phyloP scores from a whole-genome alignment of 2,888 invertebrate species.

The Plagodis pulveraria region DNA sequence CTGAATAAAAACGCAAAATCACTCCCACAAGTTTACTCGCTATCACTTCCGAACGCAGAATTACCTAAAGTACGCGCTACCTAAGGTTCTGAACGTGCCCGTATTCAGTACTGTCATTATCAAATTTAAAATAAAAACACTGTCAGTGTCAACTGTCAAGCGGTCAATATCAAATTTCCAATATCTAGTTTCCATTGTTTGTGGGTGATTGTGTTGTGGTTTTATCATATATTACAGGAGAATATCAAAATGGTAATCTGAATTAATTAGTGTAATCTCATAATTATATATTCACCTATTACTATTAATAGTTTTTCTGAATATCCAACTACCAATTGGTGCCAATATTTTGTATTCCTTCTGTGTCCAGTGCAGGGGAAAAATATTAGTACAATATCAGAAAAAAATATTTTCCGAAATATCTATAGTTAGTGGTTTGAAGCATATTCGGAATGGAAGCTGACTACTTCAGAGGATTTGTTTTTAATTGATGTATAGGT shows the following conservation, averaged over 20 bases:
- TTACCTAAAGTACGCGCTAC: too few species aligned
- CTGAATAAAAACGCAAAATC: too few species aligned
- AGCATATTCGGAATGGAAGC: constrained; percentile 43
- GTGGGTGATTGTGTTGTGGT: constrained; percentile 1
- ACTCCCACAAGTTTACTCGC: too few species aligned
- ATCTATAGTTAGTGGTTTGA: constrained; percentile 16
- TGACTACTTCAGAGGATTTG: not conserved
- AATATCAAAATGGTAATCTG: constrained; percentile 73
- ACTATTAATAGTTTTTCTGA: not conserved
- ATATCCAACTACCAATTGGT: constrained; percentile 34
- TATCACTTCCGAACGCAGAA: too few species aligned
- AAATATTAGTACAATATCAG: constrained; percentile 38
- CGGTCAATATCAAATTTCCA: constrained; percentile 25
- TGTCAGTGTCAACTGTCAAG: constrained; percentile 31
- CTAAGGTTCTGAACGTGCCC: too few species aligned
- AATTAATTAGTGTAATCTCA: constrained; percentile 59
- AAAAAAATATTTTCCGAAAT: constrained; percentile 25
- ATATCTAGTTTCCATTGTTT: constrained; percentile 43
- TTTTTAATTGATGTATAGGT: not conserved
- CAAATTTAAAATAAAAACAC: constrained; percentile 9
- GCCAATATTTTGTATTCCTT: constrained; percentile 52
- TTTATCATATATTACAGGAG: constrained; percentile 11
- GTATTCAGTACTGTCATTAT: not conserved
- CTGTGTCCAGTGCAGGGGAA: constrained; percentile 46
- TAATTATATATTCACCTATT: constrained; percentile 15